Conservation (phyloP, 2,113 vertebrate species). For the Carlito syrichta region DNA sequence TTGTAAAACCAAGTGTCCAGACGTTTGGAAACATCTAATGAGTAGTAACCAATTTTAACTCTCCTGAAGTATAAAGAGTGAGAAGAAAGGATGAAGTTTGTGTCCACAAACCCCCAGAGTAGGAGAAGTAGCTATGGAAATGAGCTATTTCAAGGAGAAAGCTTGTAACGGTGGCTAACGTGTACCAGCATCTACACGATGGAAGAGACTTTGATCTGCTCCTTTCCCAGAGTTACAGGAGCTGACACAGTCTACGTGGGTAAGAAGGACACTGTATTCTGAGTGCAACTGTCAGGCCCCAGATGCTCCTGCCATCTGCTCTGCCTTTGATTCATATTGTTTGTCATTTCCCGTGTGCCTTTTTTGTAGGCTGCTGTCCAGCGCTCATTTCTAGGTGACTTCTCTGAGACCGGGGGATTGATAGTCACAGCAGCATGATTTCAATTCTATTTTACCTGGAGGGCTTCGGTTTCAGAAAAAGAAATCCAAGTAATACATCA, state of each 20-base stretch:
- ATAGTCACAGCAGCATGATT: slow-evolving; percentile 74
- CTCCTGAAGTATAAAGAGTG: neutral
- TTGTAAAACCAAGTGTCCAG: neutral
- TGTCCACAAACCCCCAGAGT: neutral
- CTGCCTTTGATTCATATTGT: slow-evolving; percentile 82
- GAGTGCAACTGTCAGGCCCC: slow-evolving; percentile 65
- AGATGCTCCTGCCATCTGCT: slow-evolving; percentile 83
- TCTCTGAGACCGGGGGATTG: slow-evolving; percentile 71
- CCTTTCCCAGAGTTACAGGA: slow-evolving; percentile 39
- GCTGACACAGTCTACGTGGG: slow-evolving; percentile 50
- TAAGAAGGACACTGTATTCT: slow-evolving; percentile 62
- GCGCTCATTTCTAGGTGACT: slow-evolving; percentile 71
- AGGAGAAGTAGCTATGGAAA: neutral
- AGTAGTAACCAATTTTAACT: neutral
- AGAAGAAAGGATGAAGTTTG: neutral
- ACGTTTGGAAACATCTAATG: neutral
- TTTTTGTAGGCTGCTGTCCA: slow-evolving; percentile 65
- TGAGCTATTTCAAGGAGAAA: slow-evolving; percentile 44
- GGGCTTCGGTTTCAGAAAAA: slow-evolving; percentile 70
- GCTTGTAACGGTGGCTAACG: neutral
- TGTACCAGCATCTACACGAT: neutral
- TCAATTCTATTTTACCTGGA: slow-evolving; percentile 74
- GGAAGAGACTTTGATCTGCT: neutral
- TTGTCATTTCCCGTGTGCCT: slow-evolving; percentile 76
- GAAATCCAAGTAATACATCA: slow-evolving; percentile 73